Base-by-base conservation (phyloP, 2,888 invertebrate species). In the Silvanus unidentatus region DNA sequence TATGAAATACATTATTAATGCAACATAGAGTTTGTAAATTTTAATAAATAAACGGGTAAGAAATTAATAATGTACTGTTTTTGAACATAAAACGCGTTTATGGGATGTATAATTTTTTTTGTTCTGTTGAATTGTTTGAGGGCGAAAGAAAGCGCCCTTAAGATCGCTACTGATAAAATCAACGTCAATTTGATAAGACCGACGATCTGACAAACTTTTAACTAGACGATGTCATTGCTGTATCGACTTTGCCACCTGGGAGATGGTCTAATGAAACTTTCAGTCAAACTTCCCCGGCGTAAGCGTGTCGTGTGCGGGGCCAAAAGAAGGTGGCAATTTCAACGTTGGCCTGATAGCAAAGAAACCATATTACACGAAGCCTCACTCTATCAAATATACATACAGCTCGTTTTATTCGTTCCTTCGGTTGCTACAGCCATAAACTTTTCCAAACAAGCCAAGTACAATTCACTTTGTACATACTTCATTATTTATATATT, bases 191-290 rank as follows among this genome's bases (percentile, higher is more conserved):
- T 53, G 51, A 50, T 48, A 54, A 56, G 56, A 53, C 43, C 55
- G 53, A 55, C 51, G 55, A 58, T 55, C 53, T 54, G 55, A 53
- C 52, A 51, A 49, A 54, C 54, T 49, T 55, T 51, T 52, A 55
- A 54, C 50, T 54, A 52, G 49, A 48, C 45, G 46, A 43, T 41
- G 8, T 16, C 47, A 45, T 42, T 47, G 28, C 37, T 37, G 53
- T 50, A 51, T 52, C 49, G 39, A 37, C 40, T 40, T 22, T 22
- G 49, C 50, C 58, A 48, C 54, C 47, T 47, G 58, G 52, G 56
- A 53, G 40, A 47, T 42, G 47, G 41, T 42, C 53, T 58, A 56
- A 54, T 58, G 58, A 58, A 58, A 58, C 56, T 58, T 58, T 58
- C 55, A 55, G 47, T 48, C 46, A 49, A 50, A 48, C 54, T 55